Evolutionary conservation across 2,888 invertebrate species (phyloP), one percentile per base, ranked within the genome.

Genomic region (Camptogramma bilineatum): DNA sequence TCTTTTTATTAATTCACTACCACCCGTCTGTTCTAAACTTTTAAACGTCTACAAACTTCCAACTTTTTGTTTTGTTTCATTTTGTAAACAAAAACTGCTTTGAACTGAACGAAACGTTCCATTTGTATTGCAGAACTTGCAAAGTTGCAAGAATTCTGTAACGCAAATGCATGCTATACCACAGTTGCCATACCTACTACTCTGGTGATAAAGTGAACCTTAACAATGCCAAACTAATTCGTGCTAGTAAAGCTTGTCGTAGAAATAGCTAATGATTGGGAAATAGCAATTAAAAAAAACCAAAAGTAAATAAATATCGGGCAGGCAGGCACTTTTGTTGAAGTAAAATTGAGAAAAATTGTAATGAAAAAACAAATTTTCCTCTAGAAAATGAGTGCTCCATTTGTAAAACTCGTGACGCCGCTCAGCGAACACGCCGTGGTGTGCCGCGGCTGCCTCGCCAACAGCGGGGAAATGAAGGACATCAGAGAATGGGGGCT

Each of bases 401-500:
- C 83, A 0, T 83, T 73, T 51, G 71, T 75, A 13, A 74, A 80
- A 70, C 64, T 81, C 19, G 72, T 73, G 2, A 73, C 75, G 9
- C 77, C 83, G 0, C 28, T 83, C 7, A 73, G 75, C 18, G 78
- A 79, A 9, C 67, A 73, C n/a, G 53, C 80, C 0, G 42, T 80
- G 5, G 69, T 90, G 7, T 93, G 92, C 58, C 86, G 92, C 3
- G 89, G 88, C 0, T 93, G 92, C 61, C 74, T 92, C 3, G 80
- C 81, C 0, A 80, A 83, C 1, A 77, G 82, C 0, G 87, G 87
- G 0, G 85, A 86, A 69, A 89, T 93, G 90, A 91, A 91, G 65
- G 87, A 90, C 53, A 89, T 92, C 74, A 74, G 79, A 0, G 88
- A 91, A 65, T 87, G 88, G 85, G 86, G 83, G 0, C 62, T 91